Conservation (phyloP, 35 echinoderm and acorn worm genomes). For the Lytechinus variegatus region DNA sequence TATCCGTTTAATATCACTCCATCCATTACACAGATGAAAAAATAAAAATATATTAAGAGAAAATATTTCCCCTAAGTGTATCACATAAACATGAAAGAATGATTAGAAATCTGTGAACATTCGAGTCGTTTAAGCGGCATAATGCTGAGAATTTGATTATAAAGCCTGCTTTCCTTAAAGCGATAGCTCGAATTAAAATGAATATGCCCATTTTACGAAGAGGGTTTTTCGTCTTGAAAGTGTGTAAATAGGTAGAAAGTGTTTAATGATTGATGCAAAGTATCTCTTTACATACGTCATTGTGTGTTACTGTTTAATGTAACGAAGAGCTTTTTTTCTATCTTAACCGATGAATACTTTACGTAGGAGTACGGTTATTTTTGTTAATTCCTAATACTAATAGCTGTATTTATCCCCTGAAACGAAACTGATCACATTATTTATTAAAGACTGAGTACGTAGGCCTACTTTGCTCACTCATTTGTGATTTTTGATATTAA, state of each 20-base stretch:
- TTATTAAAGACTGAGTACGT: no score
- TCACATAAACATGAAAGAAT: not conserved
- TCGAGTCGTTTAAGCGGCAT: not conserved
- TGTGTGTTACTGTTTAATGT: not conserved
- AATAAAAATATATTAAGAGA: not conserved
- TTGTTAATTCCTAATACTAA: no score
- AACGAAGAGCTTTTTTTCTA: no score
- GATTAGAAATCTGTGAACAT: not conserved
- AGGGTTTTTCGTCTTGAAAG: not conserved
- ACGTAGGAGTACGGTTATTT: no score
- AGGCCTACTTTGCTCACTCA: no score
- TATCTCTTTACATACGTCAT: not conserved
- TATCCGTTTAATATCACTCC: not conserved
- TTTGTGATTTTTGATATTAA: no score
- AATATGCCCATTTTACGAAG: not conserved
- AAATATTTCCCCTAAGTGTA: not conserved
- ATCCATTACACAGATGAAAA: not conserved
- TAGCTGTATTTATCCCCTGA: no score
- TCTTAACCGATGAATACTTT: no score
- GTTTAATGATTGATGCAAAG: not conserved
- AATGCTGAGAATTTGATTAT: not conserved
- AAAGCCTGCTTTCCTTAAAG: not conserved
- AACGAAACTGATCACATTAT: no score
- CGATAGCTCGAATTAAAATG: not conserved
- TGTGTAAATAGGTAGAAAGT: slow-evolving; percentile 4